These are phyloP conservation scores for Martes martes DNA, from an alignment of 2,113 vertebrate species.

Conservation along the genomic window DNA sequence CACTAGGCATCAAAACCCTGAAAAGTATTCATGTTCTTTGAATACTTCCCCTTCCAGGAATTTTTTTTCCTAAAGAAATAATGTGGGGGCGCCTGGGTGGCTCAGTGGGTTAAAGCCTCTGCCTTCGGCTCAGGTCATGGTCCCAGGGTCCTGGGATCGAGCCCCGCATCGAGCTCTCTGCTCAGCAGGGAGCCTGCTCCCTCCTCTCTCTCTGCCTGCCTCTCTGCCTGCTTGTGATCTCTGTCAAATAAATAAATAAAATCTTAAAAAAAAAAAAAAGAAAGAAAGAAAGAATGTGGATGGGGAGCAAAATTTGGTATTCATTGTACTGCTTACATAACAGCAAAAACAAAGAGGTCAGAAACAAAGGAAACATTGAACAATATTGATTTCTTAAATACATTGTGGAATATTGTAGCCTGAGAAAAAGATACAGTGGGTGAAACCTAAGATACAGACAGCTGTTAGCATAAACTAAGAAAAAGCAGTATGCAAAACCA, in stretches of 20 bases:
- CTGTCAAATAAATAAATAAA: too few relatives aligned
- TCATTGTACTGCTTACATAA: neutral
- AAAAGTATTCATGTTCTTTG: neutral
- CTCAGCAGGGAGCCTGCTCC: too few relatives aligned
- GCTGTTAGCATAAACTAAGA: neutral
- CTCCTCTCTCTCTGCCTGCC: too few relatives aligned
- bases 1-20: neutral
- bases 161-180: too few relatives aligned
- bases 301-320: neutral
- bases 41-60: neutral
- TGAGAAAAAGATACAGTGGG: neutral
- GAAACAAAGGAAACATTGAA: neutral
- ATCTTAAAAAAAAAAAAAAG: too few relatives aligned
- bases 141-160: too few relatives aligned
- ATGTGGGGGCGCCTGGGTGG: neutral
- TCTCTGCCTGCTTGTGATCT: too few relatives aligned
- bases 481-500: neutral
- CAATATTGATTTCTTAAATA: neutral
- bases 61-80: neutral
- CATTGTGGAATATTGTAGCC: neutral
- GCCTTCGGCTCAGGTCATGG: too few relatives aligned
- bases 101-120: too few relatives aligned
- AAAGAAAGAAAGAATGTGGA: neutral
- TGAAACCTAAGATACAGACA: neutral
- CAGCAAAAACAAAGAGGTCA: neutral